Conservation (phyloP, 2,113 vertebrate genomes). For the Corythornis madagascariensis region DNA sequence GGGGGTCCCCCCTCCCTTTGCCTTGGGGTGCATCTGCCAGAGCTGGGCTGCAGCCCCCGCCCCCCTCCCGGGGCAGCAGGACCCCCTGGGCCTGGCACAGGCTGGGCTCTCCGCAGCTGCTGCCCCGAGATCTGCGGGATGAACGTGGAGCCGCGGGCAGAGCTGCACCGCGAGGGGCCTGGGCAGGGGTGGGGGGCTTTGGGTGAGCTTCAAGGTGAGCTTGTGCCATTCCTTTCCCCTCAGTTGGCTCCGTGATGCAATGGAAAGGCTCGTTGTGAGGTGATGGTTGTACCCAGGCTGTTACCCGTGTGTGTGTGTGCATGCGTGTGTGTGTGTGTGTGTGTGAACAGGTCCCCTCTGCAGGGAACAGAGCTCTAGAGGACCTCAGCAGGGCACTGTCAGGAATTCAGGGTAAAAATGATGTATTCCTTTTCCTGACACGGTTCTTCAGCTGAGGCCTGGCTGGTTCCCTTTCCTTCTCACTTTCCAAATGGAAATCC, state of each 20-base stretch:
- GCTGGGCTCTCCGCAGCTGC: fast-evolving
- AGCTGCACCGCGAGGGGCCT: fast-evolving
- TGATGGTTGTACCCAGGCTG: neutral
- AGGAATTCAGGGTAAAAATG: neutral
- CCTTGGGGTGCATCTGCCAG: neutral
- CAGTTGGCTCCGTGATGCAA: fast-evolving
- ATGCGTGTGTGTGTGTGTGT: fast-evolving
- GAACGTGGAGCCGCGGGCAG: no score
- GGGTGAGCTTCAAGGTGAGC: neutral
- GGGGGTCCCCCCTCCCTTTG: neutral
- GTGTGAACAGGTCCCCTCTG: neutral
- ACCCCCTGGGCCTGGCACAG: neutral
- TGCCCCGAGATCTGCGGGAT: fast-evolving
- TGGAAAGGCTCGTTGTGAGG: neutral
- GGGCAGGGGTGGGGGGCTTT: fast-evolving
- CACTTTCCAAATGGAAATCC: neutral
- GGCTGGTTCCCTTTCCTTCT: neutral
- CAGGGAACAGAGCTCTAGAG: fast-evolving
- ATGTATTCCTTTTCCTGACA: fast-evolving
- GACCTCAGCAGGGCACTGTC: neutral
- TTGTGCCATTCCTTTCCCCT: no score
- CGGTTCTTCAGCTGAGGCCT: neutral
- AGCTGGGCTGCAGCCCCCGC: neutral
- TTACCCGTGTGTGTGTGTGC: fast-evolving
- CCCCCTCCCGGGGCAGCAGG: neutral